Conservation (phyloP, 1,140 invertebrate genomes). For the Caerostris darwini region DNA sequence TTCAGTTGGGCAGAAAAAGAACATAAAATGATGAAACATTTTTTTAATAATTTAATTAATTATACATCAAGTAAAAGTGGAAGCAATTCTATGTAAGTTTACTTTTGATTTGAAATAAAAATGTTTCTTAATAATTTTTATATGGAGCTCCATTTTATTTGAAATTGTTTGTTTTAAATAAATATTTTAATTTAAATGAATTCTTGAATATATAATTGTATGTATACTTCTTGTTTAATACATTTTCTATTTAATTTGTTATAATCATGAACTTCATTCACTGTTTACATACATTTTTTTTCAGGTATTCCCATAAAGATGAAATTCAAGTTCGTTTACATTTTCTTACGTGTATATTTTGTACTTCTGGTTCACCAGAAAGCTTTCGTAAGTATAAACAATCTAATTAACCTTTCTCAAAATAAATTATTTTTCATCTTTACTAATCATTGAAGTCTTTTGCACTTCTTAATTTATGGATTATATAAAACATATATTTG, state of each 20-base stretch:
- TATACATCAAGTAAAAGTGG: slow-evolving; percentile 80
- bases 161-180: too few species aligned
- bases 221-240: too few species aligned
- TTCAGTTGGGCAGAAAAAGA: slow-evolving; percentile 91
- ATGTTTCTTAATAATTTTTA: not conserved
- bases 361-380: slow-evolving; percentile 93
- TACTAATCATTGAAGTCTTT: too few species aligned
- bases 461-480: too few species aligned
- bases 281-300: slow-evolving; percentile 27
- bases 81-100: slow-evolving; percentile 58
- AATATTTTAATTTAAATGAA: too few species aligned
- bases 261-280: not conserved
- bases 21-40: slow-evolving; percentile 94
- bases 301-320: slow-evolving; percentile 90
- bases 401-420: too few species aligned
- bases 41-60: slow-evolving; percentile 89
- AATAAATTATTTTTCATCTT: too few species aligned
- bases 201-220: too few species aligned
- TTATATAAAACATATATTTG: too few species aligned
- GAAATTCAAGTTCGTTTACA: slow-evolving; percentile 94
- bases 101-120: not conserved
- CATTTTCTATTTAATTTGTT: too few species aligned
- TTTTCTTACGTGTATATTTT: slow-evolving; percentile 95
- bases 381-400: slow-evolving; percentile 85
- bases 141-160: too few species aligned